A percentile compares a stretch with the other conserved stretches of the same genome.
phyloP scores from a whole-genome alignment of 2,797 vertebrate genomes.

The Oreochromis grahami region DNA sequence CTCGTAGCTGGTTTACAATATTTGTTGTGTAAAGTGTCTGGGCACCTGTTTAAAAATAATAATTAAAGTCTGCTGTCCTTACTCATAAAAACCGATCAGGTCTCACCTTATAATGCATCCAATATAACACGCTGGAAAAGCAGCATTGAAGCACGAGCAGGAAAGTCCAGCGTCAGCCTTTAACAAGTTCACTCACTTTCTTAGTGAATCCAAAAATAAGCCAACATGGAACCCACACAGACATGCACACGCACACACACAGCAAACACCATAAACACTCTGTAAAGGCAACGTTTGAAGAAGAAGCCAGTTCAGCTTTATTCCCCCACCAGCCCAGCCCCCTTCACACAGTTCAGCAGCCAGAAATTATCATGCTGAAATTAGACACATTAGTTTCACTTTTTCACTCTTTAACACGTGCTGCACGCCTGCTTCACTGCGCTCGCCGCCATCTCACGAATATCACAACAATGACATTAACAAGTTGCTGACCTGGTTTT shows the following conservation, averaged over 20 bases:
- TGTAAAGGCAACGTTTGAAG: not conserved
- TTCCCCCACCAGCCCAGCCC: not conserved
- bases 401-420: slow-evolving; percentile 31
- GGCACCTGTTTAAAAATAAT: not conserved
- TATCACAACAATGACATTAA: slow-evolving; percentile 64
- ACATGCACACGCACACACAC: not conserved
- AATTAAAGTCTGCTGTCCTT: not conserved
- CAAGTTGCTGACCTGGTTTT: slow-evolving; percentile 72
- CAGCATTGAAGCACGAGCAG: not conserved
- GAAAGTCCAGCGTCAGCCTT: not conserved
- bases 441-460: slow-evolving; percentile 26
- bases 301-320: slow-evolving; percentile 3
- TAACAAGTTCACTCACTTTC: not conserved
- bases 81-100: not conserved
- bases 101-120: slow-evolving; percentile 24
- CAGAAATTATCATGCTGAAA: slow-evolving; percentile 5
- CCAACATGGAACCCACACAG: fast-evolving
- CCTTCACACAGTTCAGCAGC: not conserved
- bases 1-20: not conserved
- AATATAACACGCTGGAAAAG: not conserved
- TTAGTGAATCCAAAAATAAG: slow-evolving; percentile 5
- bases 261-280: slow-evolving; percentile 11
- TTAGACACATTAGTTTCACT: slow-evolving; percentile 33
- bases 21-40: not conserved
- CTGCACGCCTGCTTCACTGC: not conserved